A percentile compares a stretch with the other conserved stretches of the same genome.
phyloP scores from a whole-genome alignment of 2,888 invertebrate genomes.

The Oxytorus armatus region DNA sequence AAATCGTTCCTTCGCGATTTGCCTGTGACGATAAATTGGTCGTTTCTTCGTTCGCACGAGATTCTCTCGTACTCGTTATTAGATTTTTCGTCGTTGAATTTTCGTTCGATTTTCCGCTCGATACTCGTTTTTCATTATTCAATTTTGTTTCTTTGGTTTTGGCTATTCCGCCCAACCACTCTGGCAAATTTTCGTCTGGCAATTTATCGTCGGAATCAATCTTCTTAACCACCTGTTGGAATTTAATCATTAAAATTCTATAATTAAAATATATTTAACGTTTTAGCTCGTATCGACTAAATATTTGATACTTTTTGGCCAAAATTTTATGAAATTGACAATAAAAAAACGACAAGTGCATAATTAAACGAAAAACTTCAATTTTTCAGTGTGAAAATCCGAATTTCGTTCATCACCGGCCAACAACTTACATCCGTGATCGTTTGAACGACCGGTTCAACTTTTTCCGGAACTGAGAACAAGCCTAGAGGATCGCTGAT shows the following conservation, averaged over 20 bases:
- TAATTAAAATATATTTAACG: background rate
- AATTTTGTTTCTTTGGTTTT: constrained; percentile 67
- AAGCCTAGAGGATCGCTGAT: constrained; percentile 79
- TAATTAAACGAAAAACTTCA: background rate
- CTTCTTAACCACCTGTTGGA: constrained; percentile 39
- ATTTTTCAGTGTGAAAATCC: background rate
- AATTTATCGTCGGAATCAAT: constrained; percentile 27
- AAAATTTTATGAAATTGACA: background rate
- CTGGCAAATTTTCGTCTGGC: constrained; percentile 76
- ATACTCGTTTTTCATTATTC: constrained; percentile 53
- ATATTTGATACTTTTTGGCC: no score
- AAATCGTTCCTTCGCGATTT: constrained; percentile 45
- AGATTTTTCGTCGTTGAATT: constrained; percentile 5
- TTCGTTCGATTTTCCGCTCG: constrained; percentile 13
- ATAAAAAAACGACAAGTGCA: background rate
- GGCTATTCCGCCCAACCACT: constrained; percentile 79
- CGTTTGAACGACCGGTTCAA: constrained; percentile 17
- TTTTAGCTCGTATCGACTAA: background rate
- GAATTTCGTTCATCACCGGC: no score
- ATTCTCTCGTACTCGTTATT: constrained; percentile 15
- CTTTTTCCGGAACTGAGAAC: constrained; percentile 65
- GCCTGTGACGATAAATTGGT: constrained; percentile 24
- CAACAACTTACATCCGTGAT: constrained; percentile 54
- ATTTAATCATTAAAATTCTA: background rate
- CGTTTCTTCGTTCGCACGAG: constrained; percentile 20